phyloP scores from a whole-genome alignment of 2,888 invertebrate species.

The Heliconius erato region DNA sequence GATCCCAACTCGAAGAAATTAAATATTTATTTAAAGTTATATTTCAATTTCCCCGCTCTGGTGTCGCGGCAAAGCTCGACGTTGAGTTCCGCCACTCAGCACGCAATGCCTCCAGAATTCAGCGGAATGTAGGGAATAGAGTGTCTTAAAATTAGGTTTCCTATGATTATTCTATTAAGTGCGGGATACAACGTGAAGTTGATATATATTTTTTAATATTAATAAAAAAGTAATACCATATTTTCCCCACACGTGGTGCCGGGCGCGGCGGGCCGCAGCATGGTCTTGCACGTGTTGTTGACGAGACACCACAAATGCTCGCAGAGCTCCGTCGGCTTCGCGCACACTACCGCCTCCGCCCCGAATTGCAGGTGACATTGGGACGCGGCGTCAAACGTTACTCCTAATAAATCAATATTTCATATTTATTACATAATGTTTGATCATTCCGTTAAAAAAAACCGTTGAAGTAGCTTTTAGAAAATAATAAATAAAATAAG shows the following conservation, averaged over 20 bases:
- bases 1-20: too few species aligned
- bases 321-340: conserved; percentile 89
- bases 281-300: conserved; percentile 93
- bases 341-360: conserved; percentile 88
- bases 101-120: too few species aligned
- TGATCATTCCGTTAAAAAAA: background rate
- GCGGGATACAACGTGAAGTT: too few species aligned
- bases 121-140: too few species aligned
- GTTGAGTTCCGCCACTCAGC: too few species aligned
- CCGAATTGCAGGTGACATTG: conserved; percentile 94
- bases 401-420: conserved; percentile 80
- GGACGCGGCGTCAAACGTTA: conserved; percentile 93
- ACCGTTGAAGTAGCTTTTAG: background rate
- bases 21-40: too few species aligned
- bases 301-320: conserved; percentile 93
- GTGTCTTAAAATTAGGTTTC: too few species aligned
- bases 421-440: background rate
- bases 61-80: too few species aligned
- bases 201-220: background rate
- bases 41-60: too few species aligned
- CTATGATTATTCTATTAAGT: too few species aligned
- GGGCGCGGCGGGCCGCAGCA: conserved; percentile 94
- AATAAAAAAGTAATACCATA: conserved; percentile 86
- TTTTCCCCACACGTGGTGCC: conserved; percentile 95
- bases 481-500: background rate